Evolutionary conservation across 2,888 invertebrate genomes (phyloP), one percentile per base, ranked within the genome.

Genomic region (Oeneis ivallda): DNA sequence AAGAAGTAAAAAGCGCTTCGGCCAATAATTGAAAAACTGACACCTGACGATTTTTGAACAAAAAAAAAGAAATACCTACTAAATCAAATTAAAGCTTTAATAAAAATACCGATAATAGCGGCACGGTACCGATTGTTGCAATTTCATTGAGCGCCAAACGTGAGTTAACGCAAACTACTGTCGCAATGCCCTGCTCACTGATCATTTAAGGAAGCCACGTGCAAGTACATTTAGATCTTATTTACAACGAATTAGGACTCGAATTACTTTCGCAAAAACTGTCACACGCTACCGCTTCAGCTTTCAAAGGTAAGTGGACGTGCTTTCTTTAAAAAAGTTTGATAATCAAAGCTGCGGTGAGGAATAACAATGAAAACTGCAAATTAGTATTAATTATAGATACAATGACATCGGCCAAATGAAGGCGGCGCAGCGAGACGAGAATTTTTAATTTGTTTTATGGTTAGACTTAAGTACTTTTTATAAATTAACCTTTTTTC

Each of bases 311-410:
- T 78, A 85, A 82, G 82, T 84, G 81, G 83, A 85, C 81, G 80
- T 79, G 79, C 75, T 74, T 74, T 73, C 74, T 65, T 64, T 68
- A 77, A 86, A 90, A 89, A 88, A 89, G 83, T 75, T 45, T 80
- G 81, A 77, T 74, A 75, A 77, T 75, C 76, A 72, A 73, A 71
- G 76, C 77, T 75, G 79, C 80, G 79, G 81, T 76, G 81, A 69
- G 77, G 86, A 88, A 89, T 87, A 84, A 86, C 86, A 90, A 90
- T 89, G 86, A 85, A 84, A 84, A 79, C 82, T 81, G 86, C 82
- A 87, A 89, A 86, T 91, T 88, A 85, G 85, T 89, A 80, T 84
- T 88, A 90, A 90, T 92, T 90, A 85, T 82, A 84, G 84, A 88
- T 85, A 82, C 86, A 87, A 86, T 85, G 85, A 84, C 83, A 84